phyloP scores from a whole-genome alignment of 1,140 invertebrate genomes.

The Ruditapes philippinarum region DNA sequence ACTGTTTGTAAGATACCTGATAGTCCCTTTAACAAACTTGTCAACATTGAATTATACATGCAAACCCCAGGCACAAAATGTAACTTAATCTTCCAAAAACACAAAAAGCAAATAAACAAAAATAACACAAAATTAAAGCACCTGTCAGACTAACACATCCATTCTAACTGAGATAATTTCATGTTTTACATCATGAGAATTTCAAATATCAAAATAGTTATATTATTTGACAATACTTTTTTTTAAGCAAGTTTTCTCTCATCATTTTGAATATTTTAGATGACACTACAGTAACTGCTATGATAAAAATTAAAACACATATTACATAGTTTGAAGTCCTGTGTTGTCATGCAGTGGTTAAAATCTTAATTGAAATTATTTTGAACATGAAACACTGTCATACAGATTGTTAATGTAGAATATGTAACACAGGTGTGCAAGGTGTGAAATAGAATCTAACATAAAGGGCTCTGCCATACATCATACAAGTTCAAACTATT shows the following conservation, averaged over 20 bases:
- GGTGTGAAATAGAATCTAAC: too few species aligned
- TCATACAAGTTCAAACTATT: too few species aligned
- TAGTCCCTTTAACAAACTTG: not conserved
- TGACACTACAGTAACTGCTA: too few species aligned
- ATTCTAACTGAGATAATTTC: not conserved
- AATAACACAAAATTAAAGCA: not conserved
- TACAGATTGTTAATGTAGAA: not conserved
- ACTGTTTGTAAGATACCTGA: not conserved
- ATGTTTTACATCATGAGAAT: too few species aligned
- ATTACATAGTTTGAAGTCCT: constrained; percentile 4
- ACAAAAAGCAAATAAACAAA: not conserved
- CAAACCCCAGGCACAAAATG: not conserved
- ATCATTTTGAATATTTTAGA: too few species aligned
- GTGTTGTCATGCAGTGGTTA: not conserved
- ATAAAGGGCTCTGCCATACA: too few species aligned
- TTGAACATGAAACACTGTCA: not conserved
- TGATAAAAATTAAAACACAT: not conserved
- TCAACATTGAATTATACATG: constrained; percentile 19
- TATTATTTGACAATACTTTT: too few species aligned
- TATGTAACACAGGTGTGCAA: not conserved
- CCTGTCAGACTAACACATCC: not conserved
- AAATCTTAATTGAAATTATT: not conserved
- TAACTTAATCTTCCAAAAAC: not conserved
- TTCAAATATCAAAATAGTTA: too few species aligned
- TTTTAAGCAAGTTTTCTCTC: too few species aligned